Evolutionary conservation across 64 coral and sea anemone species (phyloP).

Genomic region (Pocillopora verrucosa): DNA sequence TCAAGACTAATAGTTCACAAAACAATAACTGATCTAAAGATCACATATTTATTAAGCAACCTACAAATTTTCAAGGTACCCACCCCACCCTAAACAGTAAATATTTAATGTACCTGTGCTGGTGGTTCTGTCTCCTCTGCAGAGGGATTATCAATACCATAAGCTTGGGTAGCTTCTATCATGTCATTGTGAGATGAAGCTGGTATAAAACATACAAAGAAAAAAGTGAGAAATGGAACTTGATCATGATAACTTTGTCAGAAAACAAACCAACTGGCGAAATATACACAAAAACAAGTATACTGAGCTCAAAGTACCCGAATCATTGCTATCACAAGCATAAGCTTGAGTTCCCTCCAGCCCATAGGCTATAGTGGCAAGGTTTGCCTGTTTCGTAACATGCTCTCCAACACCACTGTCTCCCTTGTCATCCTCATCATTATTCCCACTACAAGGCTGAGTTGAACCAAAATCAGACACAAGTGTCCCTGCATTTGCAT

Average conservation of each 20-base stretch:
- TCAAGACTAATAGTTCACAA: too few species aligned
- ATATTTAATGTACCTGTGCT: background rate
- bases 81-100: background rate
- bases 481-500: background rate
- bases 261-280: too few species aligned
- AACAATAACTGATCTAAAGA: background rate
- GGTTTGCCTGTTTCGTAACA: background rate
- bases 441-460: background rate
- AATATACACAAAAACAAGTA: background rate
- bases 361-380: background rate
- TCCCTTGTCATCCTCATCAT: background rate
- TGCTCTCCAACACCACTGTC: background rate
- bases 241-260: too few species aligned
- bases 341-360: slow-evolving; percentile 30
- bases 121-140: background rate
- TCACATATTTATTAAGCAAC: background rate
- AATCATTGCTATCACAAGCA: background rate
- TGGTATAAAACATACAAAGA: background rate
- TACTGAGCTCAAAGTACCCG: background rate
- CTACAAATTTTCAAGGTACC: background rate
- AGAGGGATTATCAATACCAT: slow-evolving; percentile 22
- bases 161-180: slow-evolving; percentile 44
- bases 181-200: background rate
- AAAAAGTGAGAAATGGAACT: background rate
- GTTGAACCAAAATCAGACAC: background rate